Evolutionary conservation across 2,113 vertebrate genomes (phyloP).

Genomic region (Lipophrys pholis): DNA sequence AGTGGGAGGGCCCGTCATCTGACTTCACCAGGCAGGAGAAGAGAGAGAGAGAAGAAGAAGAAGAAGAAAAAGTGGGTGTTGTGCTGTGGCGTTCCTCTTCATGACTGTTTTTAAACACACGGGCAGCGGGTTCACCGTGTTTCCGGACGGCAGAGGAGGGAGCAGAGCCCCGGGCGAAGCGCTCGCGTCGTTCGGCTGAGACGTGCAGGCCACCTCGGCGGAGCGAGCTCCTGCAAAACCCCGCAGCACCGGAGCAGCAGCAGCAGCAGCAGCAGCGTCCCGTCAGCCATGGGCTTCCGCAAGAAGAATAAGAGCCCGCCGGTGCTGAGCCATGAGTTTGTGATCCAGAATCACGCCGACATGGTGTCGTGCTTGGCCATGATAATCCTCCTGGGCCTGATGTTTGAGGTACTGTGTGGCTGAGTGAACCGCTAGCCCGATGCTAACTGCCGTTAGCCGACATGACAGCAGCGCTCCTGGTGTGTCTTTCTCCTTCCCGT

Average conservation of each 20-base stretch:
- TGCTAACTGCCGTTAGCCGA: slow-evolving; percentile 64
- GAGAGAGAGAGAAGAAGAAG: no score
- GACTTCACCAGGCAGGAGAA: slow-evolving; percentile 56
- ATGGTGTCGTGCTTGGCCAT: slow-evolving; percentile 80
- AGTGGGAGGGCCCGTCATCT: slow-evolving; percentile 71
- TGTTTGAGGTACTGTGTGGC: slow-evolving; percentile 82
- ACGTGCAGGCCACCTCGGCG: slow-evolving; percentile 11
- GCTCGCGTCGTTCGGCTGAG: slow-evolving; percentile 26
- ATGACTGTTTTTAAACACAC: slow-evolving; percentile 61
- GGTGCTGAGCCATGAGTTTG: slow-evolving; percentile 86
- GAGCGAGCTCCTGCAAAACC: slow-evolving; percentile 28
- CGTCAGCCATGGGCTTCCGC: slow-evolving; percentile 80
- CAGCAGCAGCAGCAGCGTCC: slow-evolving; percentile 31
- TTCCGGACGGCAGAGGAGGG: slow-evolving; percentile 30
- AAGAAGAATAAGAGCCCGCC: slow-evolving; percentile 85
- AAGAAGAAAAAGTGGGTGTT: slow-evolving; percentile 62
- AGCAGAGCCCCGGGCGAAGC: neutral
- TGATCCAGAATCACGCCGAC: slow-evolving; percentile 86
- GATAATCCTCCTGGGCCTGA: slow-evolving; percentile 79
- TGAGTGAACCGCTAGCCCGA: slow-evolving; percentile 35
- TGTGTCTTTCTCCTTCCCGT: slow-evolving; percentile 44
- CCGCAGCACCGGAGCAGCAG: slow-evolving; percentile 27
- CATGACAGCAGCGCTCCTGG: slow-evolving; percentile 49
- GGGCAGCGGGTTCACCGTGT: slow-evolving; percentile 38
- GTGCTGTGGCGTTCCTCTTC: slow-evolving; percentile 55